Evolutionary conservation across 2,888 invertebrate species (phyloP), one percentile per base, ranked within the genome.

Genomic region (Siphlonurus alternatus): DNA sequence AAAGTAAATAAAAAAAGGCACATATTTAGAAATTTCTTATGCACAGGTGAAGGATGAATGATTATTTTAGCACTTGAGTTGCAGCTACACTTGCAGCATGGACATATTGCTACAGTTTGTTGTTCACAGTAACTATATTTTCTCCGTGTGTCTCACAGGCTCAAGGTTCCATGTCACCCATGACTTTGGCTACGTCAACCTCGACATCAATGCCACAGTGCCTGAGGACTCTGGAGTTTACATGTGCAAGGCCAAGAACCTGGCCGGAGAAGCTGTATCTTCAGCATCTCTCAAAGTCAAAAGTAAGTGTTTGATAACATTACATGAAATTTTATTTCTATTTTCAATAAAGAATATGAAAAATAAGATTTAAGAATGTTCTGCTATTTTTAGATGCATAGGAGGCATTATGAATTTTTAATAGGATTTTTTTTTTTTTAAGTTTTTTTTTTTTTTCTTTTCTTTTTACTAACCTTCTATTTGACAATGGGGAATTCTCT

Each of bases 231-330:
- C 93, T 53, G 95, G 96, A 59, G 83, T 93, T 0, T 96, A 95
- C 75, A 92, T 89, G 81, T 94, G 94, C 75, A 92, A 93, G 74
- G 96, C 95, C 0, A 88, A 88, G 67, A 98, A 98, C 75, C 88
- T 85, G 70, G 88, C 93, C 59, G 98, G 98, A 53, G 93, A 95
- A 76, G 94, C 94, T 7, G 90, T 94, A 0, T 94, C 94, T 18
- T 92, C 93, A 0, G 89, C 91, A 63, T 86, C 93, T 2, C 82
- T 95, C 73, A 92, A 91, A 78, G 91, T 95, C 0, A 91, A 89
- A 76, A 85, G 78, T 74, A 71, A 72, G 72, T 69, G 63, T 23
- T 38, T 59, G 24, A 59, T n/a, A n/a, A n/a, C n/a, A n/a, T n/a
- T n/a, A n/a, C n/a, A n/a, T 63, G 18, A 15, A 20, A 20, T 7